Base-by-base conservation (phyloP, 2,888 invertebrate genomes). In the Synergus gifuensis region DNA sequence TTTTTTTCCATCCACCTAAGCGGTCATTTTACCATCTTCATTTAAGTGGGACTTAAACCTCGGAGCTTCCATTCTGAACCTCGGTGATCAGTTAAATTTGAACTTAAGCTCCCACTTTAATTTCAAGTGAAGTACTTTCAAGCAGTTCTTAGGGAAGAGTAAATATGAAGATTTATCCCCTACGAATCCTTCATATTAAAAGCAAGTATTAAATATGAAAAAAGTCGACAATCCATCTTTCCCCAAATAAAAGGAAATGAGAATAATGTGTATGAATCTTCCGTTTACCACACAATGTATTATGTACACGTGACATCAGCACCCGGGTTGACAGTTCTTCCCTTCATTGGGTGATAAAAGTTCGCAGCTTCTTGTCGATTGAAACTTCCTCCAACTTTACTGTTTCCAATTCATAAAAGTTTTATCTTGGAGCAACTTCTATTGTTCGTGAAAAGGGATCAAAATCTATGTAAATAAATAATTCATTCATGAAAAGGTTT, bases 111-210 rank as follows among this genome's bases (percentile, higher is more conserved):
- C 12, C 73, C 73, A 73, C 73, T 73, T 73, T 54, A 73, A 73
- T 73, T 73, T 73, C 54, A 73, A 73, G 73, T 73, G 73, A 73
- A 73, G 73, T n/a, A 73, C 54, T 73, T 73, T n/a, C 54, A 73
- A 54, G 54, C 36, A 36, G 40, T 58, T 58, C 54, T 73, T 54
- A 28, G 49, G 67, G 73, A 18, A 54, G 73, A 73, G 69, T 73
- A 73, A 73, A 73, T 36, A 73, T 54, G 36, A 58, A 54, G 40
- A 54, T n/a, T 54, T 73, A 73, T 36, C 54, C 73, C 69, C 36
- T 58, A 18, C 73, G 73, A 36, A 49, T 73, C 54, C n/a, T 36
- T 36, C 36, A 36, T 36, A 36, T 36, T 36, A 36, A 36, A 36
- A 36, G 36, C 36, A 36, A 36, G 36, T 36, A 36, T 36, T 4